Evolutionary conservation across 2,113 vertebrate genomes (phyloP).

Genomic region (Gavialis gangeticus): DNA sequence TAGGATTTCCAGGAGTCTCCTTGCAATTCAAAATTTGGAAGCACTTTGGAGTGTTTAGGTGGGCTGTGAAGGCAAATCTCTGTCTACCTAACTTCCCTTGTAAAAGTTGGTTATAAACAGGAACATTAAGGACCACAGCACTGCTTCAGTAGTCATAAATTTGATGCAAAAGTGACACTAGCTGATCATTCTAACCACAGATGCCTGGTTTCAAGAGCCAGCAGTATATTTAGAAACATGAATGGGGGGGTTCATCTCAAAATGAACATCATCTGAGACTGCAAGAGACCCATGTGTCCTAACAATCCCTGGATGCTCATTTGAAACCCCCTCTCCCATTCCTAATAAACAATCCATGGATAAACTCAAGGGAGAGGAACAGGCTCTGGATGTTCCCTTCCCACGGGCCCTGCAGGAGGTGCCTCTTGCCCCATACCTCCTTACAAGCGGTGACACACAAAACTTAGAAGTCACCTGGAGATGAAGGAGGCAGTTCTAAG

Average conservation of each 20-base stretch:
- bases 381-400: background rate
- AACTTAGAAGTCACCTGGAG: fast-evolving
- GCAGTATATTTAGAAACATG: background rate
- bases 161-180: background rate
- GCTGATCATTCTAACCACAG: background rate
- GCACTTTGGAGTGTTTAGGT: too few species aligned
- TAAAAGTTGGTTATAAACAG: background rate
- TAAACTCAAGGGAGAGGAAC: background rate
- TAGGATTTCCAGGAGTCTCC: too few species aligned
- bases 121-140: background rate
- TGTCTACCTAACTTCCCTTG: too few species aligned
- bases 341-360: background rate
- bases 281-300: too few species aligned
- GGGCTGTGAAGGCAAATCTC: too few species aligned
- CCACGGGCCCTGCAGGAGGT: background rate
- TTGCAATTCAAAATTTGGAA: too few species aligned
- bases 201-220: background rate
- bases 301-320: background rate
- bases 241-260: too few species aligned
- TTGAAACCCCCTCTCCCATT: background rate
- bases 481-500: fast-evolving
- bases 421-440: fast-evolving
- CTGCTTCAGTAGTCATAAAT: background rate
- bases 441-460: too few species aligned
- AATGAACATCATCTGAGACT: too few species aligned